Evolutionary conservation across 2,797 vertebrate species (phyloP).

Genomic region (Artibeus lituratus): DNA sequence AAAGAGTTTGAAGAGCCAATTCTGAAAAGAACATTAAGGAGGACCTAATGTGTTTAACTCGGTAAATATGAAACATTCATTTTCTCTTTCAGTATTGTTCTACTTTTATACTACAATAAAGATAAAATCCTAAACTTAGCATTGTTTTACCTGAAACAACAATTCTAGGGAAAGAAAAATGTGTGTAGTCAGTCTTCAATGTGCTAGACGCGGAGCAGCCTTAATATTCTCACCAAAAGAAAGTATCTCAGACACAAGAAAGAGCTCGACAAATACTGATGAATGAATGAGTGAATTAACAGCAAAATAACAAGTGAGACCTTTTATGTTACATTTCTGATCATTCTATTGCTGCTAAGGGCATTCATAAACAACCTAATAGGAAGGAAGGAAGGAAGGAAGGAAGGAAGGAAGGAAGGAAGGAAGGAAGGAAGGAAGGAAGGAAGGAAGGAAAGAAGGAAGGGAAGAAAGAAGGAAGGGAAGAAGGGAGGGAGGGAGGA

Average conservation of each 20-base stretch:
- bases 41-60: neutral
- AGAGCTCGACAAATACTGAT: neutral
- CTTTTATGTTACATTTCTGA: neutral
- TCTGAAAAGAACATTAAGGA: neutral
- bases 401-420: too few relatives aligned
- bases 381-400: too few relatives aligned
- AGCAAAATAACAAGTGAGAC: neutral
- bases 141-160: neutral
- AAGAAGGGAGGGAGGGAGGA: too few relatives aligned
- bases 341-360: neutral
- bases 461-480: neutral
- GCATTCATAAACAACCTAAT: neutral
- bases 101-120: neutral
- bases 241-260: neutral
- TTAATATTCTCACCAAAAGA: neutral
- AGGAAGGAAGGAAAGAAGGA: too few relatives aligned
- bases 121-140: neutral
- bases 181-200: neutral
- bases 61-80: neutral
- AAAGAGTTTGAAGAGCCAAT: neutral
- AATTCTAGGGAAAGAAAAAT: neutral
- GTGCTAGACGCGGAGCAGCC: neutral
- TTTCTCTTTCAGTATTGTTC: neutral
- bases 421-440: too few relatives aligned
- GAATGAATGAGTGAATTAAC: neutral